Evolutionary conservation across 2,113 vertebrate genomes (phyloP).

Genomic region (Desmodus rotundus): DNA sequence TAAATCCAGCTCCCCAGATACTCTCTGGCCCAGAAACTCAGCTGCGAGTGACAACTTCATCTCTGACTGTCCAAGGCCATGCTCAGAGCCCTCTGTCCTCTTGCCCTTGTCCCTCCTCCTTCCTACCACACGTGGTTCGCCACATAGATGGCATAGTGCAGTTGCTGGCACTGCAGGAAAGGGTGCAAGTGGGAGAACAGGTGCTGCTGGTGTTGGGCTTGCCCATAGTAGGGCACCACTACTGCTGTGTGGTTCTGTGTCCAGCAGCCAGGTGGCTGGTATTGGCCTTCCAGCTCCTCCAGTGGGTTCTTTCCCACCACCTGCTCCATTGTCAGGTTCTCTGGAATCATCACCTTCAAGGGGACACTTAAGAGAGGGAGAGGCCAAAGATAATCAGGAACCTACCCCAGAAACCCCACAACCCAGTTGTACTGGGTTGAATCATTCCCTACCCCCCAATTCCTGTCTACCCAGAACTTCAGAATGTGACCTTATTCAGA

Average conservation of each 20-base stretch:
- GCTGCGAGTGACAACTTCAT: background rate
- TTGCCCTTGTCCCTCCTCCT: too few relatives aligned
- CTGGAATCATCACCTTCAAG: conserved; percentile 82
- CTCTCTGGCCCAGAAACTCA: background rate
- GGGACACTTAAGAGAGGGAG: conserved; percentile 75
- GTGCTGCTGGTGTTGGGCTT: conserved; percentile 84
- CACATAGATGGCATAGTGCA: conserved; percentile 85
- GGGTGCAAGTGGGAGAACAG: conserved; percentile 86
- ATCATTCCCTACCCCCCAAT: background rate
- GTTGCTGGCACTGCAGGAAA: conserved; percentile 86
- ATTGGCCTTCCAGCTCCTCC: conserved; percentile 83
- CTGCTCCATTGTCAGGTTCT: conserved; percentile 77
- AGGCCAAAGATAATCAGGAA: background rate
- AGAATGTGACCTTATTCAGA: background rate
- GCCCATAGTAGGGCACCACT: conserved; percentile 84
- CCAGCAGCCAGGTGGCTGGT: conserved; percentile 83
- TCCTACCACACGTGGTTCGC: conserved; percentile 46
- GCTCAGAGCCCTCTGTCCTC: background rate
- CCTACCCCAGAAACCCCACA: background rate
- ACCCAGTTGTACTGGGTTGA: too few relatives aligned
- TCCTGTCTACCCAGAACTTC: background rate
- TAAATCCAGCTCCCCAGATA: background rate
- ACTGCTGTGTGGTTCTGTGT: conserved; percentile 81
- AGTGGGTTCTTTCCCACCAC: conserved; percentile 81
- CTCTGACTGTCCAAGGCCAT: background rate